Evolutionary conservation across 2,888 invertebrate genomes (phyloP).

Genomic region (Ypsolopha scabrella): DNA sequence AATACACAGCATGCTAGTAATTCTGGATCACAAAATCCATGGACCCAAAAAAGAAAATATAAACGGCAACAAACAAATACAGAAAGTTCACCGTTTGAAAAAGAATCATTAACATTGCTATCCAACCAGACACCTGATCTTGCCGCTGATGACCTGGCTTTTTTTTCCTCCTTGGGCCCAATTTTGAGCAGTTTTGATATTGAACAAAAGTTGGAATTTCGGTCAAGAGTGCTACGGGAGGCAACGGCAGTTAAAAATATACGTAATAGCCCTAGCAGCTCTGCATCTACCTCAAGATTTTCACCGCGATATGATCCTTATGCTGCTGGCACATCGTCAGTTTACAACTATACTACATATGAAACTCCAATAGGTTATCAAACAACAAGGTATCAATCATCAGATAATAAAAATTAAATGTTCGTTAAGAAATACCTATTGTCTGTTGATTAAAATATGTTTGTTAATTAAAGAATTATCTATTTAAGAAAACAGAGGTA

Average conservation of each 20-base stretch:
- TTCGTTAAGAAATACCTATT: background rate
- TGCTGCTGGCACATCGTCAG: slow-evolving; percentile 6
- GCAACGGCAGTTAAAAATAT: slow-evolving; percentile 12
- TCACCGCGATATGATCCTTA: slow-evolving; percentile 4
- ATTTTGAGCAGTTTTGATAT: slow-evolving; percentile 14
- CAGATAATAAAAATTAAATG: no score
- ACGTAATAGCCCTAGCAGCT: no score
- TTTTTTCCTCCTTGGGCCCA: slow-evolving; percentile 17
- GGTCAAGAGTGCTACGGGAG: slow-evolving; percentile 15
- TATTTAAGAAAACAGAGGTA: background rate
- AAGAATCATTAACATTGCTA: slow-evolving; percentile 14
- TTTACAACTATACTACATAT: slow-evolving; percentile 8
- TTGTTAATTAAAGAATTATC: background rate
- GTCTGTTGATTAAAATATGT: background rate
- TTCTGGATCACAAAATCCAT: slow-evolving; percentile 13
- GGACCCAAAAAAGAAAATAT: slow-evolving; percentile 10
- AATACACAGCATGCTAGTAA: slow-evolving; percentile 13
- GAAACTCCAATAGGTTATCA: slow-evolving; percentile 11
- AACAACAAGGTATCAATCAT: slow-evolving; percentile 1
- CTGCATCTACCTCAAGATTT: slow-evolving; percentile 7
- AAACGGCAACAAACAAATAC: slow-evolving; percentile 6
- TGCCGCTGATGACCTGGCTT: slow-evolving; percentile 15
- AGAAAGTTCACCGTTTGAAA: slow-evolving; percentile 9
- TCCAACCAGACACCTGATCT: slow-evolving; percentile 15
- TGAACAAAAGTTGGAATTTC: slow-evolving; percentile 17